Evolutionary conservation across 2,113 vertebrate species (phyloP), one percentile per base, ranked within the genome.

Genomic region (Phylloscopus trochiloides): DNA sequence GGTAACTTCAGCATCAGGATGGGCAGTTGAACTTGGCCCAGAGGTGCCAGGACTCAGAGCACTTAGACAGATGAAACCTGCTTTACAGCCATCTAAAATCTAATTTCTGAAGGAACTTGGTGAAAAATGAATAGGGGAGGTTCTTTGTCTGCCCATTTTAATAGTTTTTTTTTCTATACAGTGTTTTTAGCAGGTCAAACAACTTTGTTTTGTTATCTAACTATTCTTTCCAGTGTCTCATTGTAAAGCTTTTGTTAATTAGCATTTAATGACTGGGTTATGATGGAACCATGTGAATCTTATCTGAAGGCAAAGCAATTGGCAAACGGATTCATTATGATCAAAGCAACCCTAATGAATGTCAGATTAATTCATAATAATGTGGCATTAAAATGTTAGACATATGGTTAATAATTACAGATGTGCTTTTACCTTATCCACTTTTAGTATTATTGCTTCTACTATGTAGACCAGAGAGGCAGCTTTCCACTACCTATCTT

Each of bases 311-410:
- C 88, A 65, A 87, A 54, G 76, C 86, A 66, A 70, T 83, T 96
- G 96, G 55, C 73, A 61, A 91, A 76, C 0, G 15, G 71, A 87
- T 96, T 94, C n/a, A 91, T 96, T 96, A 97, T 61, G 54, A 86
- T 96, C 65, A 78, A 54, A 90, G 89, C 66, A 66, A 43, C 70
- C 59, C 50, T 95, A 96, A 97, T 95, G 94, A 88, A 92, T 95
- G 71, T 86, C 76, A 94, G 94, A 94, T 91, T 84, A 94, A 96
- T 96, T 95, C 66, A 86, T 93, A 94, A 93, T 86, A 86, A 94
- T 83, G 68, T 90, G 95, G 90, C 84, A 93, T 81, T 83, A 90
- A 51, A 82, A 76, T 81, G 65, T 96, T 92, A 79, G 72, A 38
- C 62, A 48, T 95, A 50, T 91, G 85, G 80, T 90, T 94, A 86